Evolutionary conservation across 2,113 vertebrate species (phyloP).

Genomic region (Gracilinanus agilis): DNA sequence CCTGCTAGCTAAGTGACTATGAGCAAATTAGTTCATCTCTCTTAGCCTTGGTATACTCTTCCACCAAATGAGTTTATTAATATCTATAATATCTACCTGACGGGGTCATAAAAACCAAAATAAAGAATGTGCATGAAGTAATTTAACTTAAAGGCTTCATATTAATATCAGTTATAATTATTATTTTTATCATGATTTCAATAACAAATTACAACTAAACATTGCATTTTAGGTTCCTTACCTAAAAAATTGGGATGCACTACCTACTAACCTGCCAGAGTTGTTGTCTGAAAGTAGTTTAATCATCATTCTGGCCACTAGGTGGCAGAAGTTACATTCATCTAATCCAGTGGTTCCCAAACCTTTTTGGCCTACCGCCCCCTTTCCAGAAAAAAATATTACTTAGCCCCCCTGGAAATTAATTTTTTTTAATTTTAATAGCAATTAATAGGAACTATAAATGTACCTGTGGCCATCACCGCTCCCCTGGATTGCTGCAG

Average conservation of each 20-base stretch:
- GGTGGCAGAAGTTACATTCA: background rate
- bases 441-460: too few species aligned
- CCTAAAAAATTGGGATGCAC: background rate
- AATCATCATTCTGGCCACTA: background rate
- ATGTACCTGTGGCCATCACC: too few species aligned
- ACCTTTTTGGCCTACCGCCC: too few species aligned
- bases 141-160: background rate
- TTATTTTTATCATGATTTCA: background rate
- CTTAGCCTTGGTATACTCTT: background rate
- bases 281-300: background rate
- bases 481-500: too few species aligned
- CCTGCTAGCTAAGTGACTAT: background rate
- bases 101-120: background rate
- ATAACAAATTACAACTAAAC: background rate
- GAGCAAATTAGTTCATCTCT: background rate
- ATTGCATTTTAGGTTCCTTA: background rate
- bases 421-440: too few species aligned
- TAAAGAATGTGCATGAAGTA: background rate
- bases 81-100: background rate
- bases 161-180: background rate
- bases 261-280: background rate
- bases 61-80: background rate
- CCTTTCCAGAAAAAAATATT: too few species aligned
- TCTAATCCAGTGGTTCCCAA: too few species aligned
- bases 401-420: too few species aligned